A percentile compares a stretch with the other conserved stretches of the same genome.
Conservation (phyloP, 2,888 invertebrate species). For the Drosophila birchii region DNA sequence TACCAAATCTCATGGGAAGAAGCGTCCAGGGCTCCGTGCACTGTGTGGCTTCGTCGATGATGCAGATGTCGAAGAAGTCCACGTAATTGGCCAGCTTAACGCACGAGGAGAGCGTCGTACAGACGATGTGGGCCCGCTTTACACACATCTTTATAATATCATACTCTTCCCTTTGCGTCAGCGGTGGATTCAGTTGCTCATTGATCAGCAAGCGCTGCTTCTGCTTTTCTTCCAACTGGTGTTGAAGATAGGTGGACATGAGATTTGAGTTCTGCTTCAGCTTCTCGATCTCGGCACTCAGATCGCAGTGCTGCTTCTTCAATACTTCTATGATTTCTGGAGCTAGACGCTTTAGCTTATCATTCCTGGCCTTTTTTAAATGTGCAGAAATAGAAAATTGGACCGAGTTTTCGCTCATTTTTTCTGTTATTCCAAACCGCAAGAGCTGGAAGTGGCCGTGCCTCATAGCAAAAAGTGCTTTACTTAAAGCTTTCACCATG, state of each 20-base stretch:
- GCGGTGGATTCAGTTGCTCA: constrained; percentile 59
- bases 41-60: constrained; percentile 95
- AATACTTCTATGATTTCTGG: constrained; percentile 85
- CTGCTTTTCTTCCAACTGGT: constrained; percentile 79
- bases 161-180: constrained; percentile 70
- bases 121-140: constrained; percentile 88
- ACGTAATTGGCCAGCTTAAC: constrained; percentile 80
- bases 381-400: constrained; percentile 85
- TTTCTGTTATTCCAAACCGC: constrained; percentile 88
- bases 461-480: constrained; percentile 56
- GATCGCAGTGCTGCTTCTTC: constrained; percentile 50
- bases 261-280: constrained; percentile 49
- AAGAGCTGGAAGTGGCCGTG: constrained; percentile 86
- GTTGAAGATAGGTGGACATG: constrained; percentile 71
- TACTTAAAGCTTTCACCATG: constrained; percentile 88
- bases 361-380: constrained; percentile 51
- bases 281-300: constrained; percentile 54
- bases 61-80: constrained; percentile 87
- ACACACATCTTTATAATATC: constrained; percentile 83
- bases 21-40: constrained; percentile 93
- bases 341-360: constrained; percentile 65
- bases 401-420: constrained; percentile 87
- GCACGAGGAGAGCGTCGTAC: constrained; percentile 89
- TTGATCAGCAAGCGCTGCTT: constrained; percentile 60
- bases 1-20: constrained; percentile 91